These are phyloP conservation scores for Morus bassanus DNA, from an alignment of 2,797 vertebrate genomes.

Conservation along the genomic window DNA sequence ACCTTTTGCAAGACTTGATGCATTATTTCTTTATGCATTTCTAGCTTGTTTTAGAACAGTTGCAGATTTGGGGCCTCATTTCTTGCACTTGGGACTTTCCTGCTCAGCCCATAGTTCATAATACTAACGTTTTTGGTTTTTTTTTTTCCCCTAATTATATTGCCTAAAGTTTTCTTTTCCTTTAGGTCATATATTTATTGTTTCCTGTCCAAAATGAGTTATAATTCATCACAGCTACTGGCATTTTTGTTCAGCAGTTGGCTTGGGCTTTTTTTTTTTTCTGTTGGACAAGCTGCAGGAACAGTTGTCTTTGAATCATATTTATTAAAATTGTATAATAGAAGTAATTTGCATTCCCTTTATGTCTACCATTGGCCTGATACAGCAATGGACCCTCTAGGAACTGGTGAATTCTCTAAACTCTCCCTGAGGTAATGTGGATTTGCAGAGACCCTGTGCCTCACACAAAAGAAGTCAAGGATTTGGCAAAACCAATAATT, in stretches of 20 bases:
- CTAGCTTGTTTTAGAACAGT: neutral
- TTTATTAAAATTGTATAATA: constrained; percentile 49
- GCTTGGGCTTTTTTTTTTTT: neutral
- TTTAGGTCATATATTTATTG: neutral
- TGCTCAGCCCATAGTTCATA: neutral
- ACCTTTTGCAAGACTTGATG: neutral
- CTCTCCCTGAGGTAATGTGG: neutral
- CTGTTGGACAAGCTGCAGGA: neutral
- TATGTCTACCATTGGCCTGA: neutral
- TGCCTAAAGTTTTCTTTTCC: neutral
- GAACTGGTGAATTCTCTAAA: neutral
- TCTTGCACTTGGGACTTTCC: neutral
- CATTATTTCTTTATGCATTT: neutral
- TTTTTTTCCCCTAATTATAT: neutral
- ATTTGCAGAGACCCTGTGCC: neutral
- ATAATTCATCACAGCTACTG: neutral
- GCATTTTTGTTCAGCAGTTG: neutral
- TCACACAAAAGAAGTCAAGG: neutral
- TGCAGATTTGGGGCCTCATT: neutral
- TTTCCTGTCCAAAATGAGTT: neutral
- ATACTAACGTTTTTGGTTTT: too few relatives aligned
- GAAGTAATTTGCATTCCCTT: constrained; percentile 35
- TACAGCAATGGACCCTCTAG: neutral
- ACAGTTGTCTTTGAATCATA: neutral
- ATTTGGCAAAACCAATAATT: neutral